phyloP scores from a whole-genome alignment of 2,797 vertebrate species.

The Sparidentex hasta region DNA sequence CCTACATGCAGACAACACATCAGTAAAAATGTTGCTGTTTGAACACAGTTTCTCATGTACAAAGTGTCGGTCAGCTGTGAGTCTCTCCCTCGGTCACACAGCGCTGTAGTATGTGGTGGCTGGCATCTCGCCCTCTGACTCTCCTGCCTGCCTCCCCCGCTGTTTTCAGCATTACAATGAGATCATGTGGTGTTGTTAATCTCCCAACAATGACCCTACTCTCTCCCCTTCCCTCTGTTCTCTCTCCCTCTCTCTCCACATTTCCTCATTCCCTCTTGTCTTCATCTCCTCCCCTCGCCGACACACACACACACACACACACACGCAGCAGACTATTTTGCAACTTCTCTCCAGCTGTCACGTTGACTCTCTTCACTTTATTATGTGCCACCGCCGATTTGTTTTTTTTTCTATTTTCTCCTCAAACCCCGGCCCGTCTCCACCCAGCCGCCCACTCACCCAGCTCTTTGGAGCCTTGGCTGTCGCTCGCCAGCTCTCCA shows the following conservation, averaged over 20 bases:
- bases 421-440: background rate
- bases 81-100: constrained; percentile 69
- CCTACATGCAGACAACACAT: background rate
- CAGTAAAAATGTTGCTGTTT: constrained; percentile 32
- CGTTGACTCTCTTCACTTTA: constrained; percentile 50
- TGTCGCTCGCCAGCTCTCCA: constrained; percentile 90
- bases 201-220: constrained; percentile 89
- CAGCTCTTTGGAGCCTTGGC: constrained; percentile 91
- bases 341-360: constrained; percentile 48
- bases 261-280: constrained; percentile 76
- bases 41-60: constrained; percentile 47
- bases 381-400: constrained; percentile 36
- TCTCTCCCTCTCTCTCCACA: constrained; percentile 64
- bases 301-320: constrained; percentile 32
- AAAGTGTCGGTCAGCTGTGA: constrained; percentile 70
- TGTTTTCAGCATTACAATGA: constrained; percentile 89
- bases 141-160: constrained; percentile 85
- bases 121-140: constrained; percentile 82
- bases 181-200: constrained; percentile 93
- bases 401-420: constrained; percentile 23
- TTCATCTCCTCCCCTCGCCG: constrained; percentile 59
- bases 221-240: constrained; percentile 81
- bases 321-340: constrained; percentile 44
- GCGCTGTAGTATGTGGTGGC: constrained; percentile 77
- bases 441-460: constrained; percentile 80